Conservation (phyloP, 92 coral and sea anemone genomes). For the Parazoanthus swiftii region DNA sequence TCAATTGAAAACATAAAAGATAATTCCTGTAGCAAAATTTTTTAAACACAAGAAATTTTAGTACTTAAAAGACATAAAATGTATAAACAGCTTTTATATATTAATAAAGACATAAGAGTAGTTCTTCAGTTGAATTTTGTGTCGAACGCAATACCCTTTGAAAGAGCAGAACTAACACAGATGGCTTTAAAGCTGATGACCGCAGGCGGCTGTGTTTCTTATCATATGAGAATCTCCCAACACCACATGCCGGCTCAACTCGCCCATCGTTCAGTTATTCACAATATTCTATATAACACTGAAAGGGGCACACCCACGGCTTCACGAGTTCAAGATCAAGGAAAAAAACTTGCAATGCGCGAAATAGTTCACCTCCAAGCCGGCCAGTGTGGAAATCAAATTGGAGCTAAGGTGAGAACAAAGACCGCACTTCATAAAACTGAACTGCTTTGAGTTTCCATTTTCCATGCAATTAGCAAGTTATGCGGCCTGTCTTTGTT, state of each 20-base stretch:
- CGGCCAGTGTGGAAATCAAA: constrained; percentile 96
- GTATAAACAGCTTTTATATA: too few relatives aligned
- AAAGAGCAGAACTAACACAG: not conserved
- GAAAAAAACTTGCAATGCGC: constrained; percentile 8
- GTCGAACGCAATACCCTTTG: not conserved
- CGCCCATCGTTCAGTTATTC: not conserved
- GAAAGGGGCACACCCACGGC: not conserved
- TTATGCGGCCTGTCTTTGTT: not conserved
- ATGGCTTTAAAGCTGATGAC: not conserved
- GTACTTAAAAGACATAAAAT: too few relatives aligned
- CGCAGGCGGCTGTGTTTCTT: constrained; percentile 4
- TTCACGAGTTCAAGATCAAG: not conserved
- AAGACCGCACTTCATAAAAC: not conserved
- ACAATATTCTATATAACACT: not conserved
- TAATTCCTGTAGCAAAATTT: too few relatives aligned
- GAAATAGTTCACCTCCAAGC: constrained; percentile 95
- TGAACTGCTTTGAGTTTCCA: not conserved
- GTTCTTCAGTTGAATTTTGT: not conserved
- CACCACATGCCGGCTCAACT: constrained; percentile 5
- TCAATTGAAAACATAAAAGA: too few relatives aligned
- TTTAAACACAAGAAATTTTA: too few relatives aligned
- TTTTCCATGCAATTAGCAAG: not conserved
- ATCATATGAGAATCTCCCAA: not conserved
- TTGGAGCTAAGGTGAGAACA: constrained; percentile 81
- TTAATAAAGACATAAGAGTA: too few relatives aligned